These are phyloP conservation scores for Amphimallon solstitiale DNA, from an alignment of 2,888 invertebrate species.

Conservation along the genomic window DNA sequence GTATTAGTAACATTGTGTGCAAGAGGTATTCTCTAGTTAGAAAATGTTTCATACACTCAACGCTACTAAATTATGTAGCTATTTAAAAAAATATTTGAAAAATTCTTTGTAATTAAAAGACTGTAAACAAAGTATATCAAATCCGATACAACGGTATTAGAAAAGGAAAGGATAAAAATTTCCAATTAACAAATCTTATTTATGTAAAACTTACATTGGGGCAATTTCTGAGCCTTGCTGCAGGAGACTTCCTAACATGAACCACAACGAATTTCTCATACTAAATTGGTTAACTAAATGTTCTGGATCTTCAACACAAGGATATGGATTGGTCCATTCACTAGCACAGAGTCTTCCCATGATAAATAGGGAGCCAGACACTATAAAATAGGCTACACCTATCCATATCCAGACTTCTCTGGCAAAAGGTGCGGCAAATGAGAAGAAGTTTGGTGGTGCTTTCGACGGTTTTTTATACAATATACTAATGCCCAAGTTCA, in stretches of 20 bases:
- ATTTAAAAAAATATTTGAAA: too few species aligned
- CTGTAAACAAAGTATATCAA: too few species aligned
- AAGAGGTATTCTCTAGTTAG: too few species aligned
- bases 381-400: constrained; percentile 71
- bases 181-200: too few species aligned
- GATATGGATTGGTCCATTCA: constrained; percentile 74
- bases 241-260: constrained; percentile 72
- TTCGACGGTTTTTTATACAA: constrained; percentile 73
- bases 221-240: constrained; percentile 73
- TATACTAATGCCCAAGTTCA: constrained; percentile 83
- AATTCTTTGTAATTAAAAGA: too few species aligned
- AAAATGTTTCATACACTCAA: too few species aligned
- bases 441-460: constrained; percentile 74
- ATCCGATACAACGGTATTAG: too few species aligned
- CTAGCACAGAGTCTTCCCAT: constrained; percentile 71
- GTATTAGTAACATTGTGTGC: too few species aligned
- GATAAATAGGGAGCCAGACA: constrained; percentile 72
- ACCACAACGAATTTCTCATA: constrained; percentile 74
- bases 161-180: too few species aligned
- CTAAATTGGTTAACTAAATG: constrained; percentile 71
- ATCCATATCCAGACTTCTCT: constrained; percentile 78
- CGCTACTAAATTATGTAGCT: too few species aligned
- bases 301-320: constrained; percentile 70
- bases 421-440: constrained; percentile 82
- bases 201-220: constrained; percentile 78